A percentile compares a stretch with the other conserved stretches of the same genome.
Evolutionary conservation across 2,888 invertebrate species (phyloP).

Genomic region (Plutella xylostella): DNA sequence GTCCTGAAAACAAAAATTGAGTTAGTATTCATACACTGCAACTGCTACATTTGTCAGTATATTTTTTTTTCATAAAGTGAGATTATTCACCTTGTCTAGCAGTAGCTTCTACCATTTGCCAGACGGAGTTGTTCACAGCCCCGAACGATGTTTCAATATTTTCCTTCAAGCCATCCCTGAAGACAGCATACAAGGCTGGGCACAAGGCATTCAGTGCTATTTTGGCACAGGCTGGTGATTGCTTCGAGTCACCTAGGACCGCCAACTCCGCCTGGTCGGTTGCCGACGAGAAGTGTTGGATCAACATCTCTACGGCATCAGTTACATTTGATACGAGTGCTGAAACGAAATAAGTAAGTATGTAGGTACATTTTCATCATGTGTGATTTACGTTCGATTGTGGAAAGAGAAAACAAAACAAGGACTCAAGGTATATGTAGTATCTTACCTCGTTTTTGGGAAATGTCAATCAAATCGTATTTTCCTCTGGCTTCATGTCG

Average conservation of each 20-base stretch:
- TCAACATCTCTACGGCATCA: conserved; percentile 79
- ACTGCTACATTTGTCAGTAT: too few species aligned
- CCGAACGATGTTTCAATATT: conserved; percentile 87
- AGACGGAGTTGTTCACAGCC: conserved; percentile 86
- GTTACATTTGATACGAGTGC: conserved; percentile 79
- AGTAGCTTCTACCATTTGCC: conserved; percentile 91
- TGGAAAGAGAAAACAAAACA: not conserved
- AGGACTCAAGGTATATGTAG: not conserved
- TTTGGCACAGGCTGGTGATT: conserved; percentile 77
- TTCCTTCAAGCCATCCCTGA: conserved; percentile 87
- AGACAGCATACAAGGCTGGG: conserved; percentile 85
- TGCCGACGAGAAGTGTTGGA: conserved; percentile 77
- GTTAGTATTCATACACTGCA: not conserved
- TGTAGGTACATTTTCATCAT: conserved; percentile 3
- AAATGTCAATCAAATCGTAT: conserved; percentile 63
- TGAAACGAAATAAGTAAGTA: conserved; percentile 33
- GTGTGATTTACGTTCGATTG: not conserved
- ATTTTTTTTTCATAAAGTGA: too few species aligned
- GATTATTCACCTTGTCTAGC: conserved; percentile 77
- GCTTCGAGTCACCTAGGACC: conserved; percentile 68
- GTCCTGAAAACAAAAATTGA: conserved; percentile 55
- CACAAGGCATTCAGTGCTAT: conserved; percentile 82
- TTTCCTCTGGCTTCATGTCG: conserved; percentile 49
- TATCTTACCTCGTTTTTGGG: conserved; percentile 70
- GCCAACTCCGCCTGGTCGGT: conserved; percentile 73